Base-by-base conservation (phyloP, 2,113 vertebrate species). In the Sinocyclocheilus anophthalmus region DNA sequence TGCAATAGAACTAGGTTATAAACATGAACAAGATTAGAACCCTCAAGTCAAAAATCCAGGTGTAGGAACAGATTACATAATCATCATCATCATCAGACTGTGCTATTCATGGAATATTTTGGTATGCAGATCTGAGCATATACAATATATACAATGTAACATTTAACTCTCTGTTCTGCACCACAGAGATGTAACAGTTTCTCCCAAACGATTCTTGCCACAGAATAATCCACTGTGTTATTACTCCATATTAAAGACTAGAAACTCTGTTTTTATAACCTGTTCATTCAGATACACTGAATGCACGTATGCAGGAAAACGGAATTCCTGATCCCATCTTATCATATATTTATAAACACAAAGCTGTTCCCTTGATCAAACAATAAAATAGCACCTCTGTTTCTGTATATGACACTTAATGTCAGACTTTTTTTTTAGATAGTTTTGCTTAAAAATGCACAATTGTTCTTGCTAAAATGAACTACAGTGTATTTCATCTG, bases 321-420 rank as follows among this genome's bases (percentile, higher is more conserved):
- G 22, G 16, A 42, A 70, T 12, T 81, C 78, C 39, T 59, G 61
- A 63, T 53, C 70, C 65, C 7, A 37, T 79, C 55, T n/a, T 33
- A 26, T 73, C 73, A 61, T 48, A 76, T 61, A 55, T 81, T 84
- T 84, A 81, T 50, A 78, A 86, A 83, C 65, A 80, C 65, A 79
- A 78, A 84, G 39, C 85, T 45, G 39, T 42, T 84, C 76, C 76
- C 76, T 78, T 84, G 76, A 87, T 84, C 33, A 24, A 22, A 63
- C 72, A 85, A 53, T n/a, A 72, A 73, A 69, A 77, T 57, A 70
- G 82, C 72, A 82, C 55, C 24, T 72, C 45, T 82, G 20, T 70
- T 69, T 70, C 26, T 82, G 45, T 77, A 55, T 20, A 77, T 26
- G 75, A 77, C 24, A n/a, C 53, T 61, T 61, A n/a, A 78, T 18